Base-by-base conservation (phyloP, 2,113 vertebrate genomes). In the Xenus cinereus region DNA sequence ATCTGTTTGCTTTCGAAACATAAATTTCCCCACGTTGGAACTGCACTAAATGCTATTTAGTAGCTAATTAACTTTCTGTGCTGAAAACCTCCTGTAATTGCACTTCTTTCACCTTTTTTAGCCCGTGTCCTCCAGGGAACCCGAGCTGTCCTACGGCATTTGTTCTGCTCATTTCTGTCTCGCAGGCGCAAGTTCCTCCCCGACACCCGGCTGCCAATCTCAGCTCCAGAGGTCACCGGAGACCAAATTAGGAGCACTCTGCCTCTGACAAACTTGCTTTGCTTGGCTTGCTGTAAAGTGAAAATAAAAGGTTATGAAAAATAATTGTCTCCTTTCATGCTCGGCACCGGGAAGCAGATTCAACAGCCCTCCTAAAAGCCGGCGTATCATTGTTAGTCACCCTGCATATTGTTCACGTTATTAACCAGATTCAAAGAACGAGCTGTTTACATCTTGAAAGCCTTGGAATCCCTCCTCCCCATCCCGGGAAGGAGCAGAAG, bases 1-100 rank as follows among this genome's bases (percentile, higher is more conserved):
- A 96, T 92, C 90, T 88, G 69, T 87, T 95, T 84, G 96, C 95
- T 95, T 95, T 80, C 79, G 90, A 86, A 92, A 96, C 89, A 57
- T 30, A 93, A 90, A 92, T 91, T 95, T 97, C 96, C 96, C 89
- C 79, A 33, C 37, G 56, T 20, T 79, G 93, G 93, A 97, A 94
- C 95, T 72, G 96, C 76, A 94, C 97, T 98, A 98, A 98, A 97
- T 33, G 97, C 98, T 98, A 90, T 97, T 98, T 97, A 98, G 98
- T 96, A 97, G 97, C 98, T 98, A 98, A 98, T 98, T 98, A 98
- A 97, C 98, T 97, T 98, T 97, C 97, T 73, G 74, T 41, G 97
- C 95, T 76, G 97, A 96, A 98, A 98, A 97, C 92, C 94, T 97
- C 95, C 96, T 97, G 95, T 98, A 98, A 98, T 97, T 98, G 98